A percentile compares a stretch with the other conserved stretches of the same genome.
Conservation (phyloP, 1,140 invertebrate species). For the Hyposmocoma kahamanoa region DNA sequence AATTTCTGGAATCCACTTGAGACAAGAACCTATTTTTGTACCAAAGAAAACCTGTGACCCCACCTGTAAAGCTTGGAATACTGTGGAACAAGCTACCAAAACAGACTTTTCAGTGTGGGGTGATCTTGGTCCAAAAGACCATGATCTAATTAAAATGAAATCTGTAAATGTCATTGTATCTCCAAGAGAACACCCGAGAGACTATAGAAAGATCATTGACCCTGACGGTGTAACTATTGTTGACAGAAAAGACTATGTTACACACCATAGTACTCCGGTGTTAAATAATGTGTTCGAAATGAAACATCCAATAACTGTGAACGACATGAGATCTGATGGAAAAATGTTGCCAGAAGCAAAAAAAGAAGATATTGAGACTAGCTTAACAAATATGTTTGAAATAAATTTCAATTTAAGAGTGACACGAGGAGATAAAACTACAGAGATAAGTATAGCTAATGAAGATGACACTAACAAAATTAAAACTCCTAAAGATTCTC, state of each 20-base stretch:
- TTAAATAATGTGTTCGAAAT: neutral
- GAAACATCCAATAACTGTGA: slow-evolving; percentile 9
- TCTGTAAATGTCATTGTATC: too few species aligned
- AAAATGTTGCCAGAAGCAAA: slow-evolving; percentile 5
- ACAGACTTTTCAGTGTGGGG: too few species aligned
- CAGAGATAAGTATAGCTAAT: slow-evolving; percentile 26
- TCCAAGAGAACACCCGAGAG: too few species aligned
- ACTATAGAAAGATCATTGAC: too few species aligned
- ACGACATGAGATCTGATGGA: slow-evolving; percentile 5
- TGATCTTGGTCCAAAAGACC: too few species aligned
- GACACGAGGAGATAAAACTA: slow-evolving; percentile 34
- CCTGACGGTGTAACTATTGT: neutral
- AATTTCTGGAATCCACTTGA: neutral
- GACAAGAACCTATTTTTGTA: too few species aligned
- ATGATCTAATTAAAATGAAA: too few species aligned
- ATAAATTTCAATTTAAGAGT: slow-evolving; percentile 46
- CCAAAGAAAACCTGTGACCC: too few species aligned
- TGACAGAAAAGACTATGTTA: neutral
- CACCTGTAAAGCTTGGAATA: too few species aligned
- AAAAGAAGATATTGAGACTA: slow-evolving; percentile 27
- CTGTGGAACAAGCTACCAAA: too few species aligned
- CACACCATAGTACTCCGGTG: too few species aligned
- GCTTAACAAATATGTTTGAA: slow-evolving; percentile 39
- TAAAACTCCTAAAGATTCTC: slow-evolving; percentile 7
- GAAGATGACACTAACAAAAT: slow-evolving; percentile 9